Evolutionary conservation across 2,113 vertebrate genomes (phyloP).

Genomic region (Salvelinus fontinalis): DNA sequence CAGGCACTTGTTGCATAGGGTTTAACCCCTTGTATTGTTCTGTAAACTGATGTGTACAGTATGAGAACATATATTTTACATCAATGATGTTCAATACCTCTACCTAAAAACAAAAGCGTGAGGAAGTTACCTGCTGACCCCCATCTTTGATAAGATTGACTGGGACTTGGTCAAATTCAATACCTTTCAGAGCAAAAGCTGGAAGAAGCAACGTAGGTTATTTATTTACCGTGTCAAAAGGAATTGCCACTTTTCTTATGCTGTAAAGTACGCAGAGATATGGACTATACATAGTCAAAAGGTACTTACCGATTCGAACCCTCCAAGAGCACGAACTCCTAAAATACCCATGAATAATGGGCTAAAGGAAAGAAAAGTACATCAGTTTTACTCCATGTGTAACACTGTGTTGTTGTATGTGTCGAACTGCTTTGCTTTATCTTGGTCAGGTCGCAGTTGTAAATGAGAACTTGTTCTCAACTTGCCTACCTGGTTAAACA

Average conservation of each 20-base stretch:
- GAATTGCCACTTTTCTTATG: not conserved
- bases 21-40: conserved; percentile 84
- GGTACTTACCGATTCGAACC: conserved; percentile 89
- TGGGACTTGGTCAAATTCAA: conserved; percentile 82
- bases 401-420: too few species aligned
- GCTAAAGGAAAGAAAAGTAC: conserved; percentile 64
- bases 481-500: too few species aligned
- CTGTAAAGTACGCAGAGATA: not conserved
- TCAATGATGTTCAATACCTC: not conserved
- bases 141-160: conserved; percentile 89
- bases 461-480: too few species aligned
- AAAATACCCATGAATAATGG: conserved; percentile 91
- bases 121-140: conserved; percentile 84
- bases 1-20: conserved; percentile 94
- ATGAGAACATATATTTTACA: not conserved
- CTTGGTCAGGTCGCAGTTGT: too few species aligned
- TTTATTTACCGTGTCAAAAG: too few species aligned
- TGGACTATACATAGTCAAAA: not conserved
- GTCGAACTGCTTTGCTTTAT: too few species aligned
- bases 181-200: conserved; percentile 92
- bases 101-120: not conserved
- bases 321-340: conserved; percentile 97
- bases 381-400: not conserved
- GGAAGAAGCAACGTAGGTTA: conserved; percentile 32
- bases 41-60: conserved; percentile 69